A percentile compares a stretch with the other conserved stretches of the same genome.
These are phyloP conservation scores for Artibeus lituratus DNA, from an alignment of 2,797 vertebrate species.

Conservation along the genomic window DNA sequence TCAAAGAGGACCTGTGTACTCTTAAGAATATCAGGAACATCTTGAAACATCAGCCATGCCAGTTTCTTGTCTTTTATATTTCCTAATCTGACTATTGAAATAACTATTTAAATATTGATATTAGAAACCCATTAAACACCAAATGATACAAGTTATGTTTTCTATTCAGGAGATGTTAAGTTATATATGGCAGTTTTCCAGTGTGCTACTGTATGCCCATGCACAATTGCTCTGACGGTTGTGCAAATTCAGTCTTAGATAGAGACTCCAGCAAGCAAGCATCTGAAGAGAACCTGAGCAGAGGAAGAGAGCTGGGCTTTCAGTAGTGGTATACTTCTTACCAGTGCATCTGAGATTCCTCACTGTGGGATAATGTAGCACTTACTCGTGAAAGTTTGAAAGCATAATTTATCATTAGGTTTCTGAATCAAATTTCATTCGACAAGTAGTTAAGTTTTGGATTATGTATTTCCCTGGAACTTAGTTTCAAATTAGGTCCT, in stretches of 20 bases:
- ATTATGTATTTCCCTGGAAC: not conserved
- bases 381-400: not conserved
- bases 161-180: not conserved
- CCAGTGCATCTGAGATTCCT: not conserved
- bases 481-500: not conserved
- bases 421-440: conserved; percentile 10
- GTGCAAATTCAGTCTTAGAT: not conserved
- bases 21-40: not conserved
- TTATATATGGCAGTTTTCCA: not conserved
- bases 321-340: not conserved
- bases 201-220: not conserved
- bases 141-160: not conserved
- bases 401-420: not conserved
- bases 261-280: not conserved
- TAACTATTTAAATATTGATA: conserved; percentile 6
- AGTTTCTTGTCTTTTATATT: not conserved
- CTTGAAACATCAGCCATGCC: no score
- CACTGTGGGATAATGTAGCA: not conserved
- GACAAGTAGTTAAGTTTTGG: not conserved
- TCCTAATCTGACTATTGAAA: not conserved
- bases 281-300: not conserved
- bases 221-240: not conserved
- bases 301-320: not conserved
- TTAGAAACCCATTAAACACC: not conserved
- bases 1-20: not conserved